A percentile compares a stretch with the other conserved stretches of the same genome.
Conservation (phyloP, 2,797 vertebrate species). For the Phalloptychus januarius region DNA sequence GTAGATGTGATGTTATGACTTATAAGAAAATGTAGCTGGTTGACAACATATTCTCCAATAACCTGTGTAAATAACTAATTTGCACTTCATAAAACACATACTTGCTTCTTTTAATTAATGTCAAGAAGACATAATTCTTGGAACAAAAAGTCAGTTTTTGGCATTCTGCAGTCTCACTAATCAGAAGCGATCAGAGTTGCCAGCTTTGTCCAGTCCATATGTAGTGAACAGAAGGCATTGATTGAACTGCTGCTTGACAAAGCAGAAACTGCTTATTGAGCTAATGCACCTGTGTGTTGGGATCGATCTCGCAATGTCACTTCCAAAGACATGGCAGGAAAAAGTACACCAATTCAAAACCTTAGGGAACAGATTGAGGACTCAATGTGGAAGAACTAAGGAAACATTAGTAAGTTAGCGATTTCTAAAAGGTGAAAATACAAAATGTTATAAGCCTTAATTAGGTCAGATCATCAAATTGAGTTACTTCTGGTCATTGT, state of each 20-base stretch:
- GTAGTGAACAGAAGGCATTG: slow-evolving; percentile 72
- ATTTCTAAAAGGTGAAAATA: not conserved
- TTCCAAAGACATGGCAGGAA: slow-evolving; percentile 59
- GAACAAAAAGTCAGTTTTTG: slow-evolving; percentile 17
- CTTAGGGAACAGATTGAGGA: slow-evolving; percentile 8
- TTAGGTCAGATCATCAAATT: not conserved
- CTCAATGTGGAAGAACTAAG: not conserved
- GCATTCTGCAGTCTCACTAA: slow-evolving; percentile 58
- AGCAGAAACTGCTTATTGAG: slow-evolving; percentile 84
- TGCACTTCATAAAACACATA: not conserved
- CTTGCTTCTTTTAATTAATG: not conserved
- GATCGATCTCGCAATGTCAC: slow-evolving; percentile 80
- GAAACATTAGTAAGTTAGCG: not conserved
- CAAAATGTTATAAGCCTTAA: not conserved
- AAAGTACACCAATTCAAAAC: slow-evolving; percentile 21
- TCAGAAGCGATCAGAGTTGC: slow-evolving; percentile 69
- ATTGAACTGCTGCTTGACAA: slow-evolving; percentile 81
- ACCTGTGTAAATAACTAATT: not conserved
- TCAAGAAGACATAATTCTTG: not conserved
- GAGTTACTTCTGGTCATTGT: not conserved
- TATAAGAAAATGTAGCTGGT: not conserved
- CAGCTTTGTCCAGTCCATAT: slow-evolving; percentile 66
- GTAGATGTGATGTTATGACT: not conserved
- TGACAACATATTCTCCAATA: not conserved
- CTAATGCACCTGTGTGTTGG: slow-evolving; percentile 78